Base-by-base conservation (phyloP, 2,888 invertebrate genomes). In the Fissipunctia ypsillon region DNA sequence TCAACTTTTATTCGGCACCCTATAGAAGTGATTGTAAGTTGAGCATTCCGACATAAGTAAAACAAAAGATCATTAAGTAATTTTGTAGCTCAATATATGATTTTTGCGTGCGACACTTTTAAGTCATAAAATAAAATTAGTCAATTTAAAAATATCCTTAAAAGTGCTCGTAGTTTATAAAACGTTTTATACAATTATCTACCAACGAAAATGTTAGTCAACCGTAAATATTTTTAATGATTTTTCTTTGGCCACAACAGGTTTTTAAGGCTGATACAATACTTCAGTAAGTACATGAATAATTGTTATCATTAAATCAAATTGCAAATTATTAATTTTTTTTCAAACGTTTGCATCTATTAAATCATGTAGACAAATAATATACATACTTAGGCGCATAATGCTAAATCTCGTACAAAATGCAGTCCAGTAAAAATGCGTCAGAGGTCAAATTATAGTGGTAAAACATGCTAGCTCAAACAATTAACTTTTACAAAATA, bases 241-340 rank as follows among this genome's bases (percentile, higher is more conserved):
- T 60, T 59, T 16, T 66, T 65, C 56, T n/a, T 75, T 70, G 45
- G 56, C 61, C 25, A 67, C 31, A 52, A 50, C 43, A 35, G 28
- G 35, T 77, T 73, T 69, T 73, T 67, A 80, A 86, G 84, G 84
- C 84, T 86, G 84, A 76, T 63, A 25, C 57, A 54, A 64, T 73
- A 71, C 60, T 70, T 75, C 70, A 77, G 35, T 38, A 38, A 5
- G 1, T 71, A 70, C 59, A 50, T 61, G 12, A 63, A 75, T 68
- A 63, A 75, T 68, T 67, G 67, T 73, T 76, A 73, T 76, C 31
- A 35, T 63, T 59, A 38, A 75, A 78, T 78, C 59, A 60, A 43
- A 38, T 76, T n/a, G 10, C n/a, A 43, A 52, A 52, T 43, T 28
- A 45, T 48, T 50, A n/a, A 45, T 80, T 48, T 28, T 52, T 64